Evolutionary conservation across 2,113 vertebrate genomes (phyloP), one percentile per base, ranked within the genome.

Genomic region (Coturnix japonica): DNA sequence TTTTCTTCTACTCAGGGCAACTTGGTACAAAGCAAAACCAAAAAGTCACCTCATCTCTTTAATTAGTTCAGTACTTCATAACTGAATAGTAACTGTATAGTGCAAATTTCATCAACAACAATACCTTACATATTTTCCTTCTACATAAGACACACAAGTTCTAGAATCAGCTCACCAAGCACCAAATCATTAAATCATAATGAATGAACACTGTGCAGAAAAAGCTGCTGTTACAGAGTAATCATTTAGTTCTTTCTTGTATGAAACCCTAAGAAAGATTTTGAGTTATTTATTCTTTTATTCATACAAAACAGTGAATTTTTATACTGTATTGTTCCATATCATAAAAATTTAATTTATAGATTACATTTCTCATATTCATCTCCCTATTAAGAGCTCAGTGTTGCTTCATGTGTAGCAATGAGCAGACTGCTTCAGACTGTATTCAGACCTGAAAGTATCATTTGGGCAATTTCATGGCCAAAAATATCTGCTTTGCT

Each of bases 341-440:
- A 33, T 13, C 33, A 80, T 92, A 86, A 93, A 93, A 94, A 67
- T 77, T 70, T 56, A 95, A 93, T 33, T 85, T 74, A 78, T 46
- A 28, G 22, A 44, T n/a, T 85, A 56, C 54, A 93, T 96, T 92
- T 85, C 67, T 97, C 92, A 83, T 85, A 95, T 90, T 95, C 95
- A 96, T 73, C 3, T 1, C 10, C 80, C 66, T 94, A 65, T 89
- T 95, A 96, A 91, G 53, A 81, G 10, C 5, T 46, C 28, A 28
- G 5, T 66, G 44, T 74, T 65, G 74, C 37, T 21, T 96, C 86
- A 87, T 51, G 69, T 78, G 70, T 51, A 80, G 11, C 37, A 37
- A 87, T 90, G 63, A 30, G 8, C 20, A 71, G 16, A 56, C 7
- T 71, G 18, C 65, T 93, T 83, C 28, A 9, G 15, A 11, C 39